These are phyloP conservation scores for Betta splendens DNA, from an alignment of 2,797 vertebrate species.

Conservation along the genomic window DNA sequence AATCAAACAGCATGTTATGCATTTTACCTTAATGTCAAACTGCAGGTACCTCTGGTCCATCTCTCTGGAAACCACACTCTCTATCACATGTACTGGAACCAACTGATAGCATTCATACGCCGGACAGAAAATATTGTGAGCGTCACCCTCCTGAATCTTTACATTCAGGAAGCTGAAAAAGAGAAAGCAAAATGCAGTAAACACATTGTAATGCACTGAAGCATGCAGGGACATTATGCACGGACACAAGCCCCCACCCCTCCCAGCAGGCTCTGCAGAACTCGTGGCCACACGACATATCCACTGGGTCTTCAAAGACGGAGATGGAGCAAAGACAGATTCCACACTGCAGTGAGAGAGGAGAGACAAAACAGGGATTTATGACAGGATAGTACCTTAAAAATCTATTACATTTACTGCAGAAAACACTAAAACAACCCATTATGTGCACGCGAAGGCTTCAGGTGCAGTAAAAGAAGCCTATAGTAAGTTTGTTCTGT, in stretches of 20 bases:
- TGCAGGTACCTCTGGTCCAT: slow-evolving; percentile 99
- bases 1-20: not conserved
- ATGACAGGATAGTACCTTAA: not conserved
- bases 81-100: slow-evolving; percentile 98
- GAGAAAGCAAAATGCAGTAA: not conserved
- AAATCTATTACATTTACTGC: not conserved
- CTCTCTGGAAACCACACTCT: slow-evolving; percentile 97
- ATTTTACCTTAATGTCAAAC: slow-evolving; percentile 96
- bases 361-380: slow-evolving; percentile 6
- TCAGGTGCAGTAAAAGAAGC: not conserved
- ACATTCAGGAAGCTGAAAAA: slow-evolving; percentile 93
- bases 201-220: not conserved
- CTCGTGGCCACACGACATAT: slow-evolving; percentile 97
- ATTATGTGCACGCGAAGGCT: not conserved
- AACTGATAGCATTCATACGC: slow-evolving; percentile 98
- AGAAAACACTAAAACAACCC: not conserved
- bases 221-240: not conserved
- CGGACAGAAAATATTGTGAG: slow-evolving; percentile 99
- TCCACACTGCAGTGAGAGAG: slow-evolving; percentile 86
- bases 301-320: slow-evolving; percentile 96
- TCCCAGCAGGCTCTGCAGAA: slow-evolving; percentile 99
- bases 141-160: slow-evolving; percentile 98
- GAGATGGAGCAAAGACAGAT: slow-evolving; percentile 98
- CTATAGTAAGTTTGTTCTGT: not conserved
- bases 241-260: slow-evolving; percentile 81